Base-by-base conservation (phyloP, 1,140 invertebrate species). In the Aphaenogaster floridana region DNA sequence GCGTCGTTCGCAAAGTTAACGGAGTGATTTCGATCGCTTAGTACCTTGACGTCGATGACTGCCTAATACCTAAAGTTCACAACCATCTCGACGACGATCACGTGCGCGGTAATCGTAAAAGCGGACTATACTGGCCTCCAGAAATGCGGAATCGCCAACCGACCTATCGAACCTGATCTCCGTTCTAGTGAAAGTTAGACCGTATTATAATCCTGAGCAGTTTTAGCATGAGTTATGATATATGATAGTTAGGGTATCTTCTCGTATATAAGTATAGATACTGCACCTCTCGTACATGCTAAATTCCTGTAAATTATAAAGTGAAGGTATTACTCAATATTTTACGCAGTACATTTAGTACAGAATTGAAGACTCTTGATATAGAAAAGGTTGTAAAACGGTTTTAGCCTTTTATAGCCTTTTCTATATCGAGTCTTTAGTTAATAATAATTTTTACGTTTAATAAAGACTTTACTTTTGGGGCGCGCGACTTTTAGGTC, bases 101-200 rank as follows among this genome's bases (percentile, higher is more conserved):
- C 66, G 66, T 50, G 21, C 34, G 6, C 42, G 34, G n/a, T 74
- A 74, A 83, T 74, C 68, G 69, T 39, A 48, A 21, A 21, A 48
- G 69, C 54, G 54, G 1, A 11, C 15, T 39, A 28, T 28, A 9
- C 8, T n/a, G 45, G 36, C 78, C 48, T 68, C 78, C n/a, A 76
- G 69, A 84, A 84, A 84, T 61, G 54, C 80, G 80, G 54, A 84
- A 76, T 84, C 15, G 79, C 66, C 42, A 2, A 17, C 13, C 36
- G 63, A 80, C 66, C 79, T 81, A 72, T 83, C 79, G 50, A 71
- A 57, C 36, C 39, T 81, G 79, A 34, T 81, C 50, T 57, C 5
- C 34, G 45, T 39, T 48, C 68, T 21, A 42, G 80, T 84, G 80
- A 84, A 84, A 84, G 80, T 84, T 48, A 61, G 28, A 50, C 45